A percentile compares a stretch with the other conserved stretches of the same genome.
Evolutionary conservation across 1,140 invertebrate genomes (phyloP).

Genomic region (Panagrolaimus sp.): DNA sequence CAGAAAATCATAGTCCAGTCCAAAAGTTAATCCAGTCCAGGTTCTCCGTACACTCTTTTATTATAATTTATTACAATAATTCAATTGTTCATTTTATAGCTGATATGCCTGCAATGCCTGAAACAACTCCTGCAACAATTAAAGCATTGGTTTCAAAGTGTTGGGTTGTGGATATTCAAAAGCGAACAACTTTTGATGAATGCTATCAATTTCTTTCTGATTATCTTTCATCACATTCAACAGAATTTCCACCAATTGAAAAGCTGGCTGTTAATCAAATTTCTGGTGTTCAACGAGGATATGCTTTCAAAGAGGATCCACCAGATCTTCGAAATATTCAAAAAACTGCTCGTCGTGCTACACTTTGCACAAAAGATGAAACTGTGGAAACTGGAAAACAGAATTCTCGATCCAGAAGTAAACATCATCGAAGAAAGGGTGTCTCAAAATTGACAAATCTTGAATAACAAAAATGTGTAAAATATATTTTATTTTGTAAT

Average conservation of each 20-base stretch:
- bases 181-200: conserved; percentile 1
- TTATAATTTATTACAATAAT: too few relatives aligned
- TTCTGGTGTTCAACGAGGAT: background rate
- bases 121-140: conserved; percentile 3
- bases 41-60: too few relatives aligned
- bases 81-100: too few relatives aligned
- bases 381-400: too few relatives aligned
- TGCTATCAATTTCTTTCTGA: conserved; percentile 10
- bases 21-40: too few relatives aligned
- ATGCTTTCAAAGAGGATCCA: background rate
- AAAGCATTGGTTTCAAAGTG: background rate
- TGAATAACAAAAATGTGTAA: too few relatives aligned
- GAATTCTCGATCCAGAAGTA: too few relatives aligned
- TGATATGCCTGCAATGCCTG: background rate
- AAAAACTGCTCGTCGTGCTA: background rate
- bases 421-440: too few relatives aligned
- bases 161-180: background rate
- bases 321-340: background rate
- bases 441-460: too few relatives aligned
- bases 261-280: conserved; percentile 1
- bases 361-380: too few relatives aligned
- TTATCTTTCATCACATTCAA: background rate
- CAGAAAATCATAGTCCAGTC: too few relatives aligned
- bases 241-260: conserved; percentile 5
- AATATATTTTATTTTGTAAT: too few relatives aligned